Percentiles rank a stretch among this genome's conserved stretches.
Evolutionary conservation across 2,113 vertebrate genomes (phyloP).

Genomic region (Aptenodytes forsteri): DNA sequence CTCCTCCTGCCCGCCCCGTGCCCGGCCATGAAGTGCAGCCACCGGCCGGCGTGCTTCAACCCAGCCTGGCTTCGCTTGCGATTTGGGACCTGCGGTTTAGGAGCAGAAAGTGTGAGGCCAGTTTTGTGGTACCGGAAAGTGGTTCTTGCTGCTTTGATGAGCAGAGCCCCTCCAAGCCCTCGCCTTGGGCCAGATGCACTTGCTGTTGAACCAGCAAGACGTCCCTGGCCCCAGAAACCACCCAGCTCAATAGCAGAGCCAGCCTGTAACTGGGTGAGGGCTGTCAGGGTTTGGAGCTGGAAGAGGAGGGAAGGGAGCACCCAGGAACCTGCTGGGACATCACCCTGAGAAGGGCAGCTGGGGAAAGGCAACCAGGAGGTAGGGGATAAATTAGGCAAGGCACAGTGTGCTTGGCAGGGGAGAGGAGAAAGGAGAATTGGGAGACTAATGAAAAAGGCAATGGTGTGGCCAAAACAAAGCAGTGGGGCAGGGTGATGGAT

Average conservation of each 20-base stretch:
- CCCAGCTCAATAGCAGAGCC: not conserved
- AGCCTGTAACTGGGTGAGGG: not conserved
- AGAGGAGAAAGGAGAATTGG: not conserved
- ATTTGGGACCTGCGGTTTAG: not conserved
- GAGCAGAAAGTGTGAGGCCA: not conserved
- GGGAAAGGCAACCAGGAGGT: not conserved
- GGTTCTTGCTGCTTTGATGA: not conserved
- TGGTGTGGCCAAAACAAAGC: not conserved
- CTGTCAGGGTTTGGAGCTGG: not conserved
- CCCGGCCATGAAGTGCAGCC: fast-evolving
- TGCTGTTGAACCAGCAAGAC: not conserved
- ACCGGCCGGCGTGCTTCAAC: fast-evolving
- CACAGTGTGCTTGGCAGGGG: not conserved
- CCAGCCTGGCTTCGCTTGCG: fast-evolving
- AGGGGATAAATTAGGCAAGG: not conserved
- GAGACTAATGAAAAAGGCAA: not conserved
- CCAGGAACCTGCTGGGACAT: not conserved
- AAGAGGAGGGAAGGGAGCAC: not conserved
- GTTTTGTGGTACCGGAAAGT: not conserved
- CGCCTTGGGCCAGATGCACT: not conserved
- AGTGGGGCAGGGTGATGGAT: not conserved
- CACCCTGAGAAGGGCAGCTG: not conserved
- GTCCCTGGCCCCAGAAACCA: not conserved
- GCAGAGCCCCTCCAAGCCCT: not conserved
- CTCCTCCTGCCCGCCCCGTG: not conserved